Evolutionary conservation across 1,140 invertebrate species (phyloP), one percentile per base, ranked within the genome.

Genomic region (Centruroides sculpturatus): DNA sequence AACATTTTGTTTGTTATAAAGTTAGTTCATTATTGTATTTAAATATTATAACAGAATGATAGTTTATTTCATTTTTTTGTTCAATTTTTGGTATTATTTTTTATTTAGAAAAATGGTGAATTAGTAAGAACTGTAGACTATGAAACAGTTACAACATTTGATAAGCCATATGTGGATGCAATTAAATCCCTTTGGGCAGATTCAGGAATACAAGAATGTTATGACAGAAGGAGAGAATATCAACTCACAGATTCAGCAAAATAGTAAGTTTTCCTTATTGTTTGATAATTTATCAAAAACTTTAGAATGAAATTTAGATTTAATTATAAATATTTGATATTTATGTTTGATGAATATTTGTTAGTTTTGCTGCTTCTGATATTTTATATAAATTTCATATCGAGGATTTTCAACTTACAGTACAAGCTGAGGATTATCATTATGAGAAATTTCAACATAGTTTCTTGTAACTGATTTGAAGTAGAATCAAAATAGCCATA

Each of bases 181-280:
- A 99, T 99, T 72, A 95, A 95, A 77, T 85, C 85, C 69, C 80
- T 99, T 67, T 99, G 97, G 97, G 81, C 81, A 66, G 97, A 99
- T 76, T 78, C 82, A 61, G 97, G 97, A 65, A 98, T 99, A 70
- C 94, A 97, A 77, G 94, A 99, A 79, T 99, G 96, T 78, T 99
- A 99, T 76, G 96, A 99, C 77, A 83, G 97, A 70, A 84, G 96
- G 78, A 85, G 96, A 79, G 96, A 99, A 78, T 99, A 99, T 79
- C 96, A 99, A 77, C 83, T 99, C 64, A 99, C 95, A 72, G 96
- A 99, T 79, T 99, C 95, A 69, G 94, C 96, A 73, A 99, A 98
- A 92, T 99, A 99, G 93, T 98, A 81, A 89, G 89, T 84, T 23
- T 23, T 68, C 11, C n/a, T 23, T 23, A 23, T 23, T 23, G 23